Base-by-base conservation (phyloP, 2,888 invertebrate species). In the Drosophila yooni region DNA sequence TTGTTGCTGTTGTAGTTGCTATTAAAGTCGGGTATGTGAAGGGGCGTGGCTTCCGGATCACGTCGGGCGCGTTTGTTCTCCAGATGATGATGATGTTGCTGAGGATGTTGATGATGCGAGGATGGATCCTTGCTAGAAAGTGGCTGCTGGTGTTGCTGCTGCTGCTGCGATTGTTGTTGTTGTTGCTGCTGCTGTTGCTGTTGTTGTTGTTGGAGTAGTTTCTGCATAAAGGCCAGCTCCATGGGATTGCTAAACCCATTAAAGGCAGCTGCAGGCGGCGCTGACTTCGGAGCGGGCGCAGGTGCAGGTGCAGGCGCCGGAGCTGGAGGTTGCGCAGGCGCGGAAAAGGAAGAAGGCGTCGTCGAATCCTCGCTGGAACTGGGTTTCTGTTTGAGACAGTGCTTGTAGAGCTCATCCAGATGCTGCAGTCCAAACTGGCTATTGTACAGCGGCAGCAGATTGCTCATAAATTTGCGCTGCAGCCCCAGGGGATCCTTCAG, bases 211-310 rank as follows among this genome's bases (percentile, higher is more conserved):
- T 95, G 95, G 43, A 94, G 93, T 93, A 96, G 94, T 90, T 96
- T 96, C 85, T 96, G 96, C 96, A 96, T 96, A 94, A 96, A 94
- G 0, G 95, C 95, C 80, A 93, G 51, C 68, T 93, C 94, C 40
- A 92, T 81, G 6, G 92, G 87, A 81, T 91, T 92, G 58, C 82
- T 82, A 68, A 91, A 91, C n/a, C 89, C 83, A 34, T 82, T 87
- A 8, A 76, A 75, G 29, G 51, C 46, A 15, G 72, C 18, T 15
- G 62, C 11, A 8, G 63, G 2, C 3, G 61, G 5, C 21, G 50
- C 59, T 21, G 57, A 31, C 25, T 67, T 67, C 27, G 66, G 18
- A 6, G 76, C 31, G 15, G 76, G 57, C 8, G 74, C 61, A 6
- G 73, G 33, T 15, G 67, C 31, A 6, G 73, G 33, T 15, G 67